Percentiles rank a stretch among this genome's conserved stretches.
Conservation (phyloP, 2,113 vertebrate species). For the Ptyas mucosa region DNA sequence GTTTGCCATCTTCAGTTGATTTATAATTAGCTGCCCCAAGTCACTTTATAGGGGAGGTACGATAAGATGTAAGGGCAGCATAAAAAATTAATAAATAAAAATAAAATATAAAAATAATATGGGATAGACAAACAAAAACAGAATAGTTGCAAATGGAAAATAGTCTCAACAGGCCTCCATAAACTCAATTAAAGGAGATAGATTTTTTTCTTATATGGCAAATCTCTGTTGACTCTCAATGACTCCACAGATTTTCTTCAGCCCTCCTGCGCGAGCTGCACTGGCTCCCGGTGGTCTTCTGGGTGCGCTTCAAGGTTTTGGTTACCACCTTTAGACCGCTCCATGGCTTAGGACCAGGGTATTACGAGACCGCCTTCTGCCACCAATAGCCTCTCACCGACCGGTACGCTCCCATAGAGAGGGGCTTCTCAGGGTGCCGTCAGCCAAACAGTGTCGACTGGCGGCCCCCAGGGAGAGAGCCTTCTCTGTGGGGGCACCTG, state of each 20-base stretch:
- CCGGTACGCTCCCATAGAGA: no score
- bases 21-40: background rate
- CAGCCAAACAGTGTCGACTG: no score
- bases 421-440: no score
- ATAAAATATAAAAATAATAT: background rate
- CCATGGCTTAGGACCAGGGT: no score
- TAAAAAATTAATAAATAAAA: background rate
- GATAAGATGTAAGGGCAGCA: background rate
- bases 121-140: background rate
- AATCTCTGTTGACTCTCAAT: background rate
- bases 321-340: no score
- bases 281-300: no score
- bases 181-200: background rate
- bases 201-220: background rate
- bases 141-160: background rate
- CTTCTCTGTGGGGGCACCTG: no score
- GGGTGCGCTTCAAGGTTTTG: no score
- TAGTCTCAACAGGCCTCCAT: background rate
- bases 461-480: no score
- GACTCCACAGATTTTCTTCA: background rate
- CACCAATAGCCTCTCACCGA: no score
- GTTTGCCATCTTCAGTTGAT: background rate
- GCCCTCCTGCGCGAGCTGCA: no score
- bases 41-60: background rate
- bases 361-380: no score